Evolutionary conservation across 2,797 vertebrate genomes (phyloP).

Genomic region (Prionace glauca): DNA sequence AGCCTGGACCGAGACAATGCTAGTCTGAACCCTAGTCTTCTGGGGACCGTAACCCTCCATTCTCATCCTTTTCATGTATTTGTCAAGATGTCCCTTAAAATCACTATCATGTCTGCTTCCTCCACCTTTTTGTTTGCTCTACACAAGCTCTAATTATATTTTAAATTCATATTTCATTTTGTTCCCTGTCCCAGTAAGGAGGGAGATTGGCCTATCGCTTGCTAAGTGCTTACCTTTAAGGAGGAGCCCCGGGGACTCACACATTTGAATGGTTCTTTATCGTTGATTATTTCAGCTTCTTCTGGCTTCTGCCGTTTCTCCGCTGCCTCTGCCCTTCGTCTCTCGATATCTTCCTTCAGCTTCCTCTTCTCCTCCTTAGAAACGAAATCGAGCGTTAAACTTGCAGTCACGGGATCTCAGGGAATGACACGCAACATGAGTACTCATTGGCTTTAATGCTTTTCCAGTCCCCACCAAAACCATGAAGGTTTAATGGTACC

Average conservation of each 20-base stretch:
- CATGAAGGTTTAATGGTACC: not conserved
- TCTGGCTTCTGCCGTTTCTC: slow-evolving; percentile 90
- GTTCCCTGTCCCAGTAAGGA: slow-evolving; percentile 43
- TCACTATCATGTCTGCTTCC: too few species aligned
- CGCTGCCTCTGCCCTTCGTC: slow-evolving; percentile 88
- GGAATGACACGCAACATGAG: not conserved
- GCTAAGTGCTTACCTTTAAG: slow-evolving; percentile 72
- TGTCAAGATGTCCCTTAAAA: too few species aligned
- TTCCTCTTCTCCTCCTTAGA: slow-evolving; percentile 87
- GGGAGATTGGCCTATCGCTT: not conserved
- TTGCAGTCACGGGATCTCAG: not conserved
- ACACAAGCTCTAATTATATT: slow-evolving; percentile 48
- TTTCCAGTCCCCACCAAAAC: not conserved
- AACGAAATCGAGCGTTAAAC: slow-evolving; percentile 19
- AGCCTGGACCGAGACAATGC: too few species aligned
- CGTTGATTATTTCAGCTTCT: slow-evolving; percentile 66
- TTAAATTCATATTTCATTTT: slow-evolving; percentile 45
- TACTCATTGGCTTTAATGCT: not conserved
- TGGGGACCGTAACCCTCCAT: too few species aligned
- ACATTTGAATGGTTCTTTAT: slow-evolving; percentile 85
- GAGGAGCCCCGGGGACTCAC: slow-evolving; percentile 87
- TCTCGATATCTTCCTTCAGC: slow-evolving; percentile 95
- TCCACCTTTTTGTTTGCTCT: not conserved
- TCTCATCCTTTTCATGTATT: too few species aligned
- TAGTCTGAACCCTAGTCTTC: too few species aligned